Evolutionary conservation across 2,113 vertebrate genomes (phyloP), one percentile per base, ranked within the genome.

Genomic region (Corythaeola cristata): DNA sequence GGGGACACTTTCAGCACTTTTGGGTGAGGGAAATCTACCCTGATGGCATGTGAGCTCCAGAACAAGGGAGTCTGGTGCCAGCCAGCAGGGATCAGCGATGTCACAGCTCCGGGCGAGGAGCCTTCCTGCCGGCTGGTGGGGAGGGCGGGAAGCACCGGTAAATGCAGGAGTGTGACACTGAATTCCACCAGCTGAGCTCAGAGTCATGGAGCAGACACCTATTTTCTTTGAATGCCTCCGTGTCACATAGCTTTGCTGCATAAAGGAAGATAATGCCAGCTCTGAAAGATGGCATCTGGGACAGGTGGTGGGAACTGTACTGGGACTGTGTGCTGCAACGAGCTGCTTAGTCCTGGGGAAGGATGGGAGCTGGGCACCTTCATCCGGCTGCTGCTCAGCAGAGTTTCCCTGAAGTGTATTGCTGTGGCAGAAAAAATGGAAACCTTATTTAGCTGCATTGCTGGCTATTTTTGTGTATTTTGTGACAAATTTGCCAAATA

Each of bases 241-340:
- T 66, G 50, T 58, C 24, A 4, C n/a, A n/a, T n/a, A n/a, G n/a
- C n/a, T n/a, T n/a, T n/a, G n/a, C n/a, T n/a, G n/a, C n/a, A n/a
- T n/a, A n/a, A n/a, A n/a, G n/a, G n/a, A n/a, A n/a, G n/a, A n/a
- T 49, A n/a, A 60, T 10, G 28, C 20, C 53, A 67, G 75, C 83
- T 64, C 28, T 45, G 58, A 28, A 22, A 64, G 58, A 45, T 1
- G 7, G 32, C 18, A 8, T 30, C 19, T 52, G 13, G 56, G 76
- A 17, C 15, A 55, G 53, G 37, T 26, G 50, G 27, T 26, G 16
- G 32, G 35, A 24, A 37, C 41, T 17, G 37, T 27, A 15, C 30
- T 13, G 41, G 22, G 49, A 37, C n/a, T 0, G 2, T 8, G 15
- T 27, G 3, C 24, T 37, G 35, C 49, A 50, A 4, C 0, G 5